phyloP scores from a whole-genome alignment of 92 coral and sea anemone genomes.

The Porites rus region DNA sequence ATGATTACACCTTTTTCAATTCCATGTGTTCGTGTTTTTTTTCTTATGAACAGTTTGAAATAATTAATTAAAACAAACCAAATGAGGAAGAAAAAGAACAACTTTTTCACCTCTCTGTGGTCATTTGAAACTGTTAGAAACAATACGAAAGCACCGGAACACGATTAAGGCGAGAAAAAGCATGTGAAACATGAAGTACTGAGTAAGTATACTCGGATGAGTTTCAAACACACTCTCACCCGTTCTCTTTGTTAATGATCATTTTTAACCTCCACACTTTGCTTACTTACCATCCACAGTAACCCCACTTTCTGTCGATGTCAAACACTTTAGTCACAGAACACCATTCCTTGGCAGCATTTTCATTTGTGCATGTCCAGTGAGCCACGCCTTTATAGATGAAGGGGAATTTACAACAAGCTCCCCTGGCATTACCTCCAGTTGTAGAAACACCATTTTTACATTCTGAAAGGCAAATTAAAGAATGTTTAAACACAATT shows the following conservation, averaged over 20 bases:
- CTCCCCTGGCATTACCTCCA: constrained; percentile 78
- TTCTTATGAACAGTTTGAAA: too few species aligned
- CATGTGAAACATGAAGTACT: not conserved
- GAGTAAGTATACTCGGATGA: too few species aligned
- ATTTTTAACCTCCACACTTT: not conserved
- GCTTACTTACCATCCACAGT: constrained; percentile 57
- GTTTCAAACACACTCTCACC: too few species aligned
- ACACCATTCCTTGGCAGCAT: constrained; percentile 66
- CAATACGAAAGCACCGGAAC: not conserved
- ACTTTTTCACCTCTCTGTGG: too few species aligned
- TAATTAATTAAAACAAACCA: too few species aligned
- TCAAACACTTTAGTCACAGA: constrained; percentile 74
- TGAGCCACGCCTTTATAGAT: constrained; percentile 74
- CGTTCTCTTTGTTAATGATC: too few species aligned
- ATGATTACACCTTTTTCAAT: too few species aligned
- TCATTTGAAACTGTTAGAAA: too few species aligned
- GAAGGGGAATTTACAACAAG: constrained; percentile 82
- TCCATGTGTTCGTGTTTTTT: too few species aligned
- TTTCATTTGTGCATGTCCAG: constrained; percentile 69
- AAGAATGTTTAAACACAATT: too few species aligned
- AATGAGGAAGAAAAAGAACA: too few species aligned
- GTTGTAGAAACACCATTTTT: constrained; percentile 34
- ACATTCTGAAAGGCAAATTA: constrained; percentile 11
- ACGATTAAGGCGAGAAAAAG: not conserved
- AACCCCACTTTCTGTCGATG: constrained; percentile 75